phyloP scores from a whole-genome alignment of 2,797 vertebrate species.

The Melanotaenia boesemani region DNA sequence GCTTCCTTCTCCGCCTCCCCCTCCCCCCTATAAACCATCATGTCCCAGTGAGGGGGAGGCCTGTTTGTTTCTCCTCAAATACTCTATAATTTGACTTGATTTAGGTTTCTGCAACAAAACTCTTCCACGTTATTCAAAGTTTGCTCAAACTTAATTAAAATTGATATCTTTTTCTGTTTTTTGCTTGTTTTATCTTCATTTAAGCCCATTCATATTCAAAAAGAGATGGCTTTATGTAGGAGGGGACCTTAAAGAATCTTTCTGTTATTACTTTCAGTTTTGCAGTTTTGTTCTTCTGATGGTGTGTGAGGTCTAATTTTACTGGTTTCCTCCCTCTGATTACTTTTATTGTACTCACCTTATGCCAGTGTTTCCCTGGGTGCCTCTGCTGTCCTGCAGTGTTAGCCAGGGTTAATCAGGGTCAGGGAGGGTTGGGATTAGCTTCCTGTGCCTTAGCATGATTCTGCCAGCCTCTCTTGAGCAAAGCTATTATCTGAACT shows the following conservation, averaged over 20 bases:
- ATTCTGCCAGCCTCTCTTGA: conserved; percentile 56
- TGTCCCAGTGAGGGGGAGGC: conserved; percentile 42
- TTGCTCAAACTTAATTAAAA: background rate
- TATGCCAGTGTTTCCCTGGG: conserved; percentile 18
- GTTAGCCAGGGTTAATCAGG: conserved; percentile 72
- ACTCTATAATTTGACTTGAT: background rate
- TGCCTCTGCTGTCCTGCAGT: conserved; percentile 53
- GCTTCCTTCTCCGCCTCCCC: conserved; percentile 34
- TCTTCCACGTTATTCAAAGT: background rate
- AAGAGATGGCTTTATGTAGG: background rate
- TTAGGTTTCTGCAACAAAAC: background rate
- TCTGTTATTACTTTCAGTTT: background rate
- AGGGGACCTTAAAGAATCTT: background rate
- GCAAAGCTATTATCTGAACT: conserved; percentile 59
- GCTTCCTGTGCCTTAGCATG: conserved; percentile 62
- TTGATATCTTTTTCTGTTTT: background rate
- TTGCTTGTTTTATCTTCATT: background rate
- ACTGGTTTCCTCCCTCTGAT: conserved; percentile 13
- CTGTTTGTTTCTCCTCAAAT: conserved; percentile 6
- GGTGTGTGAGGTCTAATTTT: background rate
- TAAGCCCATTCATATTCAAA: background rate
- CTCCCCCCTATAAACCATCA: conserved; percentile 19
- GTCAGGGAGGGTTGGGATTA: conserved; percentile 76
- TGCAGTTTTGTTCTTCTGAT: background rate
- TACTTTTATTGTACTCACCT: conserved; percentile 21